These are phyloP conservation scores for Globicephala melas DNA, from an alignment of 2,113 vertebrate species.

Conservation along the genomic window DNA sequence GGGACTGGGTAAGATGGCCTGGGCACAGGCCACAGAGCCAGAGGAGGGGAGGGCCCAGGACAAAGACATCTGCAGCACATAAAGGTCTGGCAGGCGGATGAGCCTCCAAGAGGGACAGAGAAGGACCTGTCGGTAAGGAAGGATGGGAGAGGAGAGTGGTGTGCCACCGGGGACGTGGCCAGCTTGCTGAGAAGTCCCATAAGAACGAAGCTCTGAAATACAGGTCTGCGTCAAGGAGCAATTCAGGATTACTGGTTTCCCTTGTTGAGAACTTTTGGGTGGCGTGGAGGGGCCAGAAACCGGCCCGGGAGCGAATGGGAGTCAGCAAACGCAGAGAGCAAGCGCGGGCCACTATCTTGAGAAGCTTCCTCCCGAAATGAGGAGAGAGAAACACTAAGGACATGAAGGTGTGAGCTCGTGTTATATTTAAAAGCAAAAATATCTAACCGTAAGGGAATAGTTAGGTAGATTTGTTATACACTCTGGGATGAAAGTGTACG, in stretches of 20 bases:
- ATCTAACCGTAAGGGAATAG: neutral
- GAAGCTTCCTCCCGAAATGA: too few relatives aligned
- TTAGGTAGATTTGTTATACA: neutral
- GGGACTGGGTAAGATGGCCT: accelerated
- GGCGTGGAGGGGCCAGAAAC: too few relatives aligned
- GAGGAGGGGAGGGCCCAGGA: too few relatives aligned
- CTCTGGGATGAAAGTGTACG: neutral
- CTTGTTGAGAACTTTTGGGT: neutral
- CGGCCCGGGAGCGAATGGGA: accelerated
- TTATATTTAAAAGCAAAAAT: neutral
- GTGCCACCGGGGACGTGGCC: accelerated
- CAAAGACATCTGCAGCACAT: neutral
- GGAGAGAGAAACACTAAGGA: neutral
- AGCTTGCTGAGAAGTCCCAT: neutral
- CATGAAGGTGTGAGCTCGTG: accelerated
- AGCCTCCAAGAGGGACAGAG: accelerated
- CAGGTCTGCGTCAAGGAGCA: accelerated
- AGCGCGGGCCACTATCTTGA: accelerated
- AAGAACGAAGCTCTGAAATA: neutral
- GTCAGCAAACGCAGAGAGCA: accelerated
- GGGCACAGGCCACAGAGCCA: neutral
- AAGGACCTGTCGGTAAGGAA: accelerated
- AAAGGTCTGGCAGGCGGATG: accelerated
- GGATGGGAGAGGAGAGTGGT: accelerated
- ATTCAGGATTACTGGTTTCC: accelerated